Evolutionary conservation across 2,888 invertebrate genomes (phyloP).

Genomic region (Sesamia inferens): DNA sequence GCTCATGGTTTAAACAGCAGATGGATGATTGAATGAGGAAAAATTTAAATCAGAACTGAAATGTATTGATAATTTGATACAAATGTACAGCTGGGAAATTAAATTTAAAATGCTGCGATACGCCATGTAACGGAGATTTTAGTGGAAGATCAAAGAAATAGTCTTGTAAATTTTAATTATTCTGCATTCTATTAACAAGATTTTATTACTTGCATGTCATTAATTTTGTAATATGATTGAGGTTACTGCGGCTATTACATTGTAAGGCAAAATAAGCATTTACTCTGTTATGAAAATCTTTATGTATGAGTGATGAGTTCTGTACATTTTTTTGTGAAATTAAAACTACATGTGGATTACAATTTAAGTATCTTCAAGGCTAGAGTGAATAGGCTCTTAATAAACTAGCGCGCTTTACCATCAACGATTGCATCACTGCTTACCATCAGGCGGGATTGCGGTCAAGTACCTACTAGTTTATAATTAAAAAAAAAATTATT

Average conservation of each 20-base stretch:
- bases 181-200: not conserved
- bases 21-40: slow-evolving; percentile 67
- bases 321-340: not conserved
- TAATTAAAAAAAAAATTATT: no score
- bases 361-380: no score
- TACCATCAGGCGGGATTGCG: no score
- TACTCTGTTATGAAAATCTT: not conserved
- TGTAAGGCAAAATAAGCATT: not conserved
- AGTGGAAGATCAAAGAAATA: not conserved
- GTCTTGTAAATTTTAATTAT: not conserved
- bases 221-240: not conserved
- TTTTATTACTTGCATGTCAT: not conserved
- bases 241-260: not conserved
- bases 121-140: slow-evolving; percentile 7
- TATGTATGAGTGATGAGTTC: not conserved
- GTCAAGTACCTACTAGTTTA: no score
- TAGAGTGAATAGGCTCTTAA: no score
- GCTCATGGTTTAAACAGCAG: slow-evolving; percentile 74
- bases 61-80: slow-evolving; percentile 28
- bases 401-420: no score
- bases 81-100: slow-evolving; percentile 14
- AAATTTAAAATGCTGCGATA: slow-evolving; percentile 9
- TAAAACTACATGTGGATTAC: not conserved
- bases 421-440: no score
- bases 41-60: slow-evolving; percentile 56